phyloP scores from a whole-genome alignment of 2,888 invertebrate genomes.

The Cyclophora punctaria region DNA sequence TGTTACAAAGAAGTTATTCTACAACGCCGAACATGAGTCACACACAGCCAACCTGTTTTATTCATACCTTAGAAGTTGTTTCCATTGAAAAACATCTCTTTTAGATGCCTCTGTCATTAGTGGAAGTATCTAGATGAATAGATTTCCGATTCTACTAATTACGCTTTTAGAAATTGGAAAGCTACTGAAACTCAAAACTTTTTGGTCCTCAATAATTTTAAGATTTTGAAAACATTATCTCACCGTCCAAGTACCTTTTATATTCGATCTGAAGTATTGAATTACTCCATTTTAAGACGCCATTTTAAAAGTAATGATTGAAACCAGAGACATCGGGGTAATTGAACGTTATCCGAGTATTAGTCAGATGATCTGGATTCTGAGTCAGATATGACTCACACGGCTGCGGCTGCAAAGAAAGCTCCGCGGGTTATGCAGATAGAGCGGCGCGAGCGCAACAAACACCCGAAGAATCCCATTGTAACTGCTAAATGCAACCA shows the following conservation, averaged over 20 bases:
- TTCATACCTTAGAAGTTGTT: constrained; percentile 4
- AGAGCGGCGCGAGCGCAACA: constrained; percentile 27
- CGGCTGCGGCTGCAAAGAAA: constrained; percentile 38
- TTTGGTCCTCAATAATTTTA: too few species aligned
- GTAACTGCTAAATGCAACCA: constrained; percentile 34
- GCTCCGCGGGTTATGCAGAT: constrained; percentile 35
- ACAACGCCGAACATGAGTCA: constrained; percentile 10
- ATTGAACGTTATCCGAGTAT: constrained; percentile 13
- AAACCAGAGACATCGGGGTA: neutral
- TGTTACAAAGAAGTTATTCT: constrained; percentile 8
- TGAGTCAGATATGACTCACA: constrained; percentile 64
- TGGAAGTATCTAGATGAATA: too few species aligned
- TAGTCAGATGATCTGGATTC: constrained; percentile 37
- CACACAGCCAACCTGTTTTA: constrained; percentile 11
- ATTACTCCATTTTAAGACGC: too few species aligned
- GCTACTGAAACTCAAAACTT: too few species aligned
- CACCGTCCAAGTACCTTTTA: too few species aligned
- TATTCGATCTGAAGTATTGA: too few species aligned
- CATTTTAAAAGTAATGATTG: too few species aligned
- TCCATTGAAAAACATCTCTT: neutral
- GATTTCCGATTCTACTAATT: too few species aligned
- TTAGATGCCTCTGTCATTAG: too few species aligned
- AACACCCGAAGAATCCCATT: constrained; percentile 53
- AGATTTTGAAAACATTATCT: too few species aligned
- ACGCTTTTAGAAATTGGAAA: too few species aligned